phyloP scores from a whole-genome alignment of 2,113 vertebrate species.

The Myocastor coypus region DNA sequence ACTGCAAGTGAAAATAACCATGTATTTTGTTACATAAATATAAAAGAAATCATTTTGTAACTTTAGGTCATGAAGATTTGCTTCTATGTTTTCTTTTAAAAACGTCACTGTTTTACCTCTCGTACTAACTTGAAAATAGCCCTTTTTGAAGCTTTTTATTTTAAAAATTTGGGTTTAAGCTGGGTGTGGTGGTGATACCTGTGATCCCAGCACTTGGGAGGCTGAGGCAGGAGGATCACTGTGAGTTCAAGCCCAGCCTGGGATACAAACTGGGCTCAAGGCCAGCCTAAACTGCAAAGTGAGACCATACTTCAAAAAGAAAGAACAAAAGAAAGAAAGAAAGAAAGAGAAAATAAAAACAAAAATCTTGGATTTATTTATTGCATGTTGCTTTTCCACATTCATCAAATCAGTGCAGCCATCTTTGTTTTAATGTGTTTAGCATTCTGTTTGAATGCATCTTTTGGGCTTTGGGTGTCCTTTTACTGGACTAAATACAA shows the following conservation, averaged over 20 bases:
- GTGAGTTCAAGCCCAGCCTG: too few relatives aligned
- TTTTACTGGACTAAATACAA: neutral
- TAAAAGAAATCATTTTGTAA: neutral
- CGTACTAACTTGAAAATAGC: neutral
- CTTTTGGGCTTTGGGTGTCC: neutral
- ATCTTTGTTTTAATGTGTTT: slow-evolving; percentile 40
- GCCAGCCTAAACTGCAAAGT: too few relatives aligned
- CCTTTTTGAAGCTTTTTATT: neutral
- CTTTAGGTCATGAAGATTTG: neutral
- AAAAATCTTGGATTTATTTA: slow-evolving; percentile 1
- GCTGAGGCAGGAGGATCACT: too few relatives aligned
- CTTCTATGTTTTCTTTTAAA: slow-evolving; percentile 47
- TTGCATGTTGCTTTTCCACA: slow-evolving; percentile 44
- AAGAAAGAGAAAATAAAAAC: too few relatives aligned
- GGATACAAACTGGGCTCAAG: too few relatives aligned
- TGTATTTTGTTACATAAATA: neutral
- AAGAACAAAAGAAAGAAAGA: too few relatives aligned
- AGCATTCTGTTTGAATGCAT: neutral
- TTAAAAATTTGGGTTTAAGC: neutral
- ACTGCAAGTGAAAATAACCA: neutral
- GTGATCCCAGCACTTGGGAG: too few relatives aligned
- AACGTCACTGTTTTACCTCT: neutral
- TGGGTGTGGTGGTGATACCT: too few relatives aligned
- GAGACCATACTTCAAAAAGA: too few relatives aligned
- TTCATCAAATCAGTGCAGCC: neutral